Base-by-base conservation (phyloP, 2,797 vertebrate species). In the Rhyacichthys aspro region DNA sequence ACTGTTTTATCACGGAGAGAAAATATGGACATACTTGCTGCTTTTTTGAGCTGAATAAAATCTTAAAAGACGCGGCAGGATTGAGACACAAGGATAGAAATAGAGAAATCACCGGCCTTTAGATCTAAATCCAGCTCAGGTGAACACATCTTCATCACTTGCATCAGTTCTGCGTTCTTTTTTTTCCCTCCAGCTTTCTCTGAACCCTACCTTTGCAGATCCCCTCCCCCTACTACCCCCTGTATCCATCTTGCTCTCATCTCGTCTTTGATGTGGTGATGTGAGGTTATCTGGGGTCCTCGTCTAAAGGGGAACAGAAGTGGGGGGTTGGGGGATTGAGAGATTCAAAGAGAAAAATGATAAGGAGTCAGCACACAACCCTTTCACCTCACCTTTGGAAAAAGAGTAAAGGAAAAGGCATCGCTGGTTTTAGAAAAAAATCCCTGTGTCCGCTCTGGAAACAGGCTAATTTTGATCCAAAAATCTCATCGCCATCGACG, bases 181-280 rank as follows among this genome's bases (percentile, higher is more conserved):
- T 45, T 23, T 11, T 9, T 23, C 44, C 48, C 44, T 53, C 58
- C 63, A 57, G 67, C 58, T 37, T 43, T 56, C 62, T 75, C 48
- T 79, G 71, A 82, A 76, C 78, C 76, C 70, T 49, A 28, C 66
- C 63, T 75, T 63, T 58, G 72, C 62, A 56, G 79, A 78, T 64
- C 59, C 57, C 69, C 76, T 44, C 76, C 76, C 74, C 55, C 52
- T 45, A 65, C 59, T 49, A 15, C 43, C 43, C 34, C 37, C 56
- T 59, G 38, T 17, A 60, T 74, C 75, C 61, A 78, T 80, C 83
- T 69, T 59, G 67, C 76, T 84, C 79, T 85, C 87, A 83, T 81
- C 82, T 78, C 23, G 3, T 47, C 87, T 90, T 91, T 90, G 86
- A 91, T 88, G 86, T 86, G 73, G 44, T 68, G 78, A 86, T 76